Evolutionary conservation across 2,888 invertebrate species (phyloP).

Genomic region (Hypsopygia costalis): DNA sequence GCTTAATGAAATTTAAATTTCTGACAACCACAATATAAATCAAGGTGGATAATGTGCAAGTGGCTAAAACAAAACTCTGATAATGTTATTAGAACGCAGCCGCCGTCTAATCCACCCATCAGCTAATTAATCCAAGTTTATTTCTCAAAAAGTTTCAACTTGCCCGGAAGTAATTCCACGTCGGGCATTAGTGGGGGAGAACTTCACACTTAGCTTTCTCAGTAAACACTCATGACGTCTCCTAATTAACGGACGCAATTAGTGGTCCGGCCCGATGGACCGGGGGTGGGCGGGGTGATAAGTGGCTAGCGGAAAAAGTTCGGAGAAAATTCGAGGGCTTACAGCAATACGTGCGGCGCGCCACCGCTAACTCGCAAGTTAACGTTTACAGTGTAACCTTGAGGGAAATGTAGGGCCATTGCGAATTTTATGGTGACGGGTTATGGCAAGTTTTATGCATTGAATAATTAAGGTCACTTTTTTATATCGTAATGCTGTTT

Average conservation of each 20-base stretch:
- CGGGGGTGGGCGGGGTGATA: slow-evolving; percentile 53
- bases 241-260: slow-evolving; percentile 81
- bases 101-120: slow-evolving; percentile 73
- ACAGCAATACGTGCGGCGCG: slow-evolving; percentile 47
- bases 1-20: no score
- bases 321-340: slow-evolving; percentile 69
- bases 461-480: no score
- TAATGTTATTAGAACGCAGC: slow-evolving; percentile 76
- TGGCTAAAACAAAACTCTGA: slow-evolving; percentile 73
- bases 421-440: not conserved
- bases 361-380: slow-evolving; percentile 25
- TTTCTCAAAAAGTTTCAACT: slow-evolving; percentile 77
- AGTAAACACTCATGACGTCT: slow-evolving; percentile 81
- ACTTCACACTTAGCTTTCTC: slow-evolving; percentile 78
- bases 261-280: slow-evolving; percentile 72
- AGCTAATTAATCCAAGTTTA: slow-evolving; percentile 79
- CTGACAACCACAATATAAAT: no score
- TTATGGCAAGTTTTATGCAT: not conserved
- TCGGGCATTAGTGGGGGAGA: slow-evolving; percentile 63
- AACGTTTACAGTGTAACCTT: slow-evolving; percentile 6
- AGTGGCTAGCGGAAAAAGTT: slow-evolving; percentile 76
- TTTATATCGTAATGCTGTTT: no score
- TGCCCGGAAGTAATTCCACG: slow-evolving; percentile 74
- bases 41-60: slow-evolving; percentile 71
- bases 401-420: not conserved